phyloP scores from a whole-genome alignment of 2,888 invertebrate species.

The Acrobasis repandana region DNA sequence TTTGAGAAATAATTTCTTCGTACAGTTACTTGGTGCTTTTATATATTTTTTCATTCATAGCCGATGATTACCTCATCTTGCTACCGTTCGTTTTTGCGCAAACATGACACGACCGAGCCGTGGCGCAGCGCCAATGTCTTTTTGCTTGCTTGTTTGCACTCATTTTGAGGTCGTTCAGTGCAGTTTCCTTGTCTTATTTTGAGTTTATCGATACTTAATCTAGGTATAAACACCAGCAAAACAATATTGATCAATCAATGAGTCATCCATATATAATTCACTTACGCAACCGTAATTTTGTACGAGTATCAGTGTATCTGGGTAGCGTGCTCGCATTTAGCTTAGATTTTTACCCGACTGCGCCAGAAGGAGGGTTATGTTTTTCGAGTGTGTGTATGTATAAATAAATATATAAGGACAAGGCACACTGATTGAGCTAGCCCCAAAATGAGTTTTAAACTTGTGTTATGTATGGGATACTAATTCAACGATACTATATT shows the following conservation, averaged over 20 bases:
- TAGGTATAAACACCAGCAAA: not conserved
- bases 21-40: conserved; percentile 54
- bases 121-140: conserved; percentile 35
- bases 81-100: conserved; percentile 54
- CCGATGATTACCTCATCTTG: conserved; percentile 63
- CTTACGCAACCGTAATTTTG: not conserved
- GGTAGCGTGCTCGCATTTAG: no score
- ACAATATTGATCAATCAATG: not conserved
- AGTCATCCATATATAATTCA: not conserved
- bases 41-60: conserved; percentile 65
- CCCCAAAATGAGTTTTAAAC: no score
- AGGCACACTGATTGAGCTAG: no score
- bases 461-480: no score
- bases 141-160: conserved; percentile 45
- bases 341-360: no score
- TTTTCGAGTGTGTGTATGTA: no score
- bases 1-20: conserved; percentile 29
- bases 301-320: not conserved
- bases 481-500: no score
- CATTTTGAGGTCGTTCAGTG: conserved; percentile 41
- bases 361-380: no score
- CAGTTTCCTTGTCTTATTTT: conserved; percentile 1
- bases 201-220: not conserved
- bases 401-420: no score
- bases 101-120: conserved; percentile 24